Percentiles rank a stretch among this genome's conserved stretches.
Evolutionary conservation across 2,113 vertebrate genomes (phyloP).

Genomic region (Tautogolabrus adspersus): DNA sequence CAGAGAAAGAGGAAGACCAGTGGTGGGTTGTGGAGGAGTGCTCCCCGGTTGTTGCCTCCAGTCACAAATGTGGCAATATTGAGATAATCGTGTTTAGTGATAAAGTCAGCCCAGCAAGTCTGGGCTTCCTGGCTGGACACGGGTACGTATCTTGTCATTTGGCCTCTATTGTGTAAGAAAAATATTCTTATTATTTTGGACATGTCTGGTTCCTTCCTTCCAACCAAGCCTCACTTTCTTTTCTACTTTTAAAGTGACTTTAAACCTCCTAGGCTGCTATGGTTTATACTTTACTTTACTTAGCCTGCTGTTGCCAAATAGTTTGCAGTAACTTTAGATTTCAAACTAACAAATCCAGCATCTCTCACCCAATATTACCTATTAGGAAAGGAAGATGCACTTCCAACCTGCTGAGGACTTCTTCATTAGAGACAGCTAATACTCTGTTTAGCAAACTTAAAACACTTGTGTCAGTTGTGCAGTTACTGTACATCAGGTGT

Average conservation of each 20-base stretch:
- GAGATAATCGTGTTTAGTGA: slow-evolving; percentile 84
- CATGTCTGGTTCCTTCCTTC: background rate
- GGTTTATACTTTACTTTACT: background rate
- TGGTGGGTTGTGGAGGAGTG: slow-evolving; percentile 88
- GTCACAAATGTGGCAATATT: slow-evolving; percentile 77
- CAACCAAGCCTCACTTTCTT: background rate
- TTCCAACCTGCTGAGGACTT: too few species aligned
- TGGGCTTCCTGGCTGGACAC: slow-evolving; percentile 86
- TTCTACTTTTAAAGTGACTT: background rate
- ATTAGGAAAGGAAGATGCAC: too few species aligned
- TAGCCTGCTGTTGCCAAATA: background rate
- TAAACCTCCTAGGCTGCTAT: background rate
- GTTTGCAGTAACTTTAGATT: background rate
- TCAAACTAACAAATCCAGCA: background rate
- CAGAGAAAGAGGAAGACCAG: slow-evolving; percentile 56
- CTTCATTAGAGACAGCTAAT: too few species aligned
- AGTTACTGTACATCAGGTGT: too few species aligned
- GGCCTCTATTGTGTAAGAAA: background rate
- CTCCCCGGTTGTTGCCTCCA: slow-evolving; percentile 43
- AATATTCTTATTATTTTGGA: background rate
- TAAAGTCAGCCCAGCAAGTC: slow-evolving; percentile 87
- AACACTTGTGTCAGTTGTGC: too few species aligned
- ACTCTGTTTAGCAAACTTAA: too few species aligned
- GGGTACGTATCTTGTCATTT: slow-evolving; percentile 73
- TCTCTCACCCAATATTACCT: too few species aligned